A percentile compares a stretch with the other conserved stretches of the same genome.
phyloP scores from a whole-genome alignment of 2,113 vertebrate species.

The Serranochromis macrocephalus region DNA sequence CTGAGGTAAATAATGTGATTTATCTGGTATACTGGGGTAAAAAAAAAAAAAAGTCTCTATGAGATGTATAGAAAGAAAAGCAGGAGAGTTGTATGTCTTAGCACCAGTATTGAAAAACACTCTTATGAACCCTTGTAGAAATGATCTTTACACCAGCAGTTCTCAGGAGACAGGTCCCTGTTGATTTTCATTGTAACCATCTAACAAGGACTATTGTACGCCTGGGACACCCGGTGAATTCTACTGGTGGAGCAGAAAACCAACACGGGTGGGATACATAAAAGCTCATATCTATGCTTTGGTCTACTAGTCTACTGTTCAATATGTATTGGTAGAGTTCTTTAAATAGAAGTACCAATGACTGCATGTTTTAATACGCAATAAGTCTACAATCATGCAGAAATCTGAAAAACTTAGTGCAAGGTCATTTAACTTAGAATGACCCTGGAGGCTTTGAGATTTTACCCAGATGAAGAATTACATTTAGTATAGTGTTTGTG shows the following conservation, averaged over 20 bases:
- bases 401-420: not conserved
- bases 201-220: slow-evolving; percentile 20
- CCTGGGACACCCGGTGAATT: slow-evolving; percentile 15
- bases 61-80: slow-evolving; percentile 7
- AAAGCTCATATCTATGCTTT: not conserved
- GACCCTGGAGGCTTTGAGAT: not conserved
- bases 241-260: not conserved
- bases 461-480: not conserved
- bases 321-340: not conserved
- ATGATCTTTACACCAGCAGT: not conserved
- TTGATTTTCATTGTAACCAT: slow-evolving; percentile 21
- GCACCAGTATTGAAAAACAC: not conserved
- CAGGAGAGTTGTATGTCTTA: not conserved
- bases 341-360: not conserved
- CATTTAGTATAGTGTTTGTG: not conserved
- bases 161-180: slow-evolving; percentile 1
- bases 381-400: not conserved
- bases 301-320: not conserved
- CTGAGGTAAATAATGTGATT: not conserved
- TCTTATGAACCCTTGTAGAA: slow-evolving; percentile 20
- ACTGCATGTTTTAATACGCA: not conserved
- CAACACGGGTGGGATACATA: not conserved
- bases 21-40: not conserved
- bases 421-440: not conserved
- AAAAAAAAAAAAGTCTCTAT: not conserved